Base-by-base conservation (phyloP, 2,113 vertebrate species). In the Addax nasomaculatus region DNA sequence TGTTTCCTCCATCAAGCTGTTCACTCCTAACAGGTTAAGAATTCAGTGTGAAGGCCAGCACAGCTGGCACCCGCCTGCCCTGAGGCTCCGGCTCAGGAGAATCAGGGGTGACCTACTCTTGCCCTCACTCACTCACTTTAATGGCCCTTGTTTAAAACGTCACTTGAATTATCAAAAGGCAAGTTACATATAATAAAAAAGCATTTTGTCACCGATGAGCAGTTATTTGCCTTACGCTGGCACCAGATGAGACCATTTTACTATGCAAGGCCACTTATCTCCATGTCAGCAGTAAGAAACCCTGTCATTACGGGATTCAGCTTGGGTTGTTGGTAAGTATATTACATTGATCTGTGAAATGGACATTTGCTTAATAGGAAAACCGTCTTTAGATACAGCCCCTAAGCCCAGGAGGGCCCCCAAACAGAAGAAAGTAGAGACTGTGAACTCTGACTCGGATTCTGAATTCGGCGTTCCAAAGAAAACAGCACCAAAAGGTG, bases 351-450 rank as follows among this genome's bases (percentile, higher is more conserved):
- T 92, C 49, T 96, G 30, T 96, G 43, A 97, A 90, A 98, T 95
- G 98, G 83, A 93, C 83, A 93, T 98, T 98, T 98, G 51, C 90
- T 98, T 97, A 85, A 97, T 98, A 99, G 99, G 99, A 96, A 99
- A 99, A 98, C 99, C 99, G 81, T 96, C 98, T 5, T 98, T 99
- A 47, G 99, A 99, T 85, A 95, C 55, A 16, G 85, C 98, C 19
- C 98, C 99, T 81, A 99, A 99, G 98, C 99, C 99, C 51, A 99
- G 99, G 98, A 99, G 99, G 98, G 51, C 99, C 95, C 99, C 98
- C 98, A 99, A 99, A 98, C 99, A 98, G 97, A 99, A 99, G 99
- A 99, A 99, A 98, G 98, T 99, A 57, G 99, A 99, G 98, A 98
- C 99, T 94, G 97, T 99, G 25, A 99, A 99, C 98, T 99, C 99